Conservation (phyloP, 2,888 invertebrate genomes). For the Cistogaster globosa region DNA sequence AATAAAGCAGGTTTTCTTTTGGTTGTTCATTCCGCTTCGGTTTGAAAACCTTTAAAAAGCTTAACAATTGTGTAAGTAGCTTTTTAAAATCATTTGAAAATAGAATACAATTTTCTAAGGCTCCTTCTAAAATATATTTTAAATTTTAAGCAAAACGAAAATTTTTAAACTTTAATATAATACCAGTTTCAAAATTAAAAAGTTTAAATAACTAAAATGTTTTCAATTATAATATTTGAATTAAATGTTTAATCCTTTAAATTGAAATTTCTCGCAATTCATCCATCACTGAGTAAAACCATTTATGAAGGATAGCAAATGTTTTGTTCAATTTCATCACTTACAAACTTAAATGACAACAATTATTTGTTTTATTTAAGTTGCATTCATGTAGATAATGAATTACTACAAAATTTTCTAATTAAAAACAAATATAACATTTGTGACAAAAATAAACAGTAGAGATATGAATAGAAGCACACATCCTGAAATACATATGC, state of each 20-base stretch:
- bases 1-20: too few species aligned
- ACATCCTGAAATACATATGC: background rate
- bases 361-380: constrained; percentile 62
- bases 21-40: too few species aligned
- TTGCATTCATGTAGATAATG: constrained; percentile 42
- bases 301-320: constrained; percentile 22
- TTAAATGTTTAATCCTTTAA: background rate
- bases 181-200: too few species aligned
- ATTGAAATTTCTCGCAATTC: background rate
- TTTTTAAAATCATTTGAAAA: too few species aligned
- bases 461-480: constrained; percentile 3
- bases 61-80: too few species aligned
- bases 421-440: constrained; percentile 72
- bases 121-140: too few species aligned
- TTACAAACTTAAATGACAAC: constrained; percentile 48
- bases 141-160: too few species aligned
- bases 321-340: constrained; percentile 57
- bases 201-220: background rate
- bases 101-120: too few species aligned
- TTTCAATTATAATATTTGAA: constrained; percentile 23
- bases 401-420: constrained; percentile 65
- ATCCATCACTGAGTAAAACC: background rate
- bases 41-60: too few species aligned
- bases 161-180: too few species aligned
- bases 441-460: constrained; percentile 60